Percentiles rank a stretch among this genome's conserved stretches.
Conservation (phyloP, 1,140 invertebrate species). For the Apis laboriosa region DNA sequence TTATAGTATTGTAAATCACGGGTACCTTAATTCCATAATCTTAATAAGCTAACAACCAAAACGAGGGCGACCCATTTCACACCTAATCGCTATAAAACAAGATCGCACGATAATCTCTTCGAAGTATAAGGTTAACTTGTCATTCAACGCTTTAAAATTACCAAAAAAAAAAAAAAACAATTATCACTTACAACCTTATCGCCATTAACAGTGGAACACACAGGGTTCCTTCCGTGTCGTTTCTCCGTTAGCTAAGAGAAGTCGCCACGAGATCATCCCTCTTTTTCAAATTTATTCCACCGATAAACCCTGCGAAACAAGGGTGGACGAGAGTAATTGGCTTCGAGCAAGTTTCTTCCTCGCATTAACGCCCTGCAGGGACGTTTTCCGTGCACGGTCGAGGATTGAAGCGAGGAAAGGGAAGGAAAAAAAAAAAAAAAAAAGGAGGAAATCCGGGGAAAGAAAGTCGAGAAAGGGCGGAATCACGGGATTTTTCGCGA, state of each 20-base stretch:
- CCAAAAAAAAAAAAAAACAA: not conserved
- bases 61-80: not conserved
- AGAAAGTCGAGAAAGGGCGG: not conserved
- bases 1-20: not conserved
- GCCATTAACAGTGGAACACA: not conserved
- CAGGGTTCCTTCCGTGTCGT: not conserved
- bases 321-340: not conserved
- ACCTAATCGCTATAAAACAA: not conserved
- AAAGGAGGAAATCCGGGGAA: not conserved
- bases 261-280: too few relatives aligned
- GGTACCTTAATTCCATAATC: not conserved
- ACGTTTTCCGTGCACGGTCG: not conserved
- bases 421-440: too few relatives aligned
- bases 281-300: not conserved
- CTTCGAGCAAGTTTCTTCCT: not conserved
- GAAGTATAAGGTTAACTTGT: too few relatives aligned
- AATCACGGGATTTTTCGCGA: constrained; percentile 4
- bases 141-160: not conserved
- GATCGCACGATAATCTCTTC: not conserved
- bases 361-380: not conserved
- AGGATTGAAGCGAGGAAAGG: not conserved
- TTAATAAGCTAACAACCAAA: not conserved
- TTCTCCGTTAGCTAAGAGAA: not conserved
- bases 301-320: not conserved
- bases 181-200: not conserved